Evolutionary conservation across 2,888 invertebrate genomes (phyloP).

Genomic region (Tachystola acroxantha): DNA sequence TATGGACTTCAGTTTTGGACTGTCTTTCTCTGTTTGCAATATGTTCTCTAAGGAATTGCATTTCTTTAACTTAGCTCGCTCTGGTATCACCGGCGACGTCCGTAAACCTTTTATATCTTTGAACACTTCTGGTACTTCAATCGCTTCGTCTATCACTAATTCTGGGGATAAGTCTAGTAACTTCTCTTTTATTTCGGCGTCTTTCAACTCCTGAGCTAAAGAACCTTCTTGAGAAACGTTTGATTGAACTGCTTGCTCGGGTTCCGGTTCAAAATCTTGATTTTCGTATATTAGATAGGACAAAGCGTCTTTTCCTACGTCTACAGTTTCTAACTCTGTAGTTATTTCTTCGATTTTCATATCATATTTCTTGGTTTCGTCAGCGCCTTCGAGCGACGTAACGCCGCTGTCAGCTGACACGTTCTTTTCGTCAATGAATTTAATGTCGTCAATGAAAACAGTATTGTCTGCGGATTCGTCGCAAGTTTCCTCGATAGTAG

Average conservation of each 20-base stretch:
- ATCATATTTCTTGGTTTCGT: slow-evolving; percentile 14
- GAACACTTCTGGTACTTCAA: slow-evolving; percentile 48
- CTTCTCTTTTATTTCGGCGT: slow-evolving; percentile 57
- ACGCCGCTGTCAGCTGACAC: slow-evolving; percentile 24
- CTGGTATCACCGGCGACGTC: slow-evolving; percentile 55
- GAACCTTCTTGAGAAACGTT: slow-evolving; percentile 33
- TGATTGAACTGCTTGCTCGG: slow-evolving; percentile 15
- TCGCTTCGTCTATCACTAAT: slow-evolving; percentile 53
- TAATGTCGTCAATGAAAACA: slow-evolving; percentile 50
- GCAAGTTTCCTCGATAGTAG: slow-evolving; percentile 60
- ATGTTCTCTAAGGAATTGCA: slow-evolving; percentile 61
- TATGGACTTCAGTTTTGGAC: slow-evolving; percentile 54
- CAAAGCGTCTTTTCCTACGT: slow-evolving; percentile 63
- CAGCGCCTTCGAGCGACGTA: slow-evolving; percentile 20
- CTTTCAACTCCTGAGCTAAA: slow-evolving; percentile 55
- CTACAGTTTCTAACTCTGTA: slow-evolving; percentile 39
- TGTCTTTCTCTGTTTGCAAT: slow-evolving; percentile 39
- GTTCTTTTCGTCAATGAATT: slow-evolving; percentile 33
- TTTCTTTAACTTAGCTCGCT: slow-evolving; percentile 60
- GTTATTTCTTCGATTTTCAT: slow-evolving; percentile 15
- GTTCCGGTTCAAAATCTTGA: slow-evolving; percentile 35
- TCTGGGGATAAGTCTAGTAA: slow-evolving; percentile 62
- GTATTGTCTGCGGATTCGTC: slow-evolving; percentile 45
- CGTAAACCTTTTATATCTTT: slow-evolving; percentile 44
- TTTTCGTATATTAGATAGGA: slow-evolving; percentile 59